Percentiles rank a stretch among this genome's conserved stretches.
phyloP scores from a whole-genome alignment of 2,113 vertebrate genomes.

The Proterorhinus semilunaris region DNA sequence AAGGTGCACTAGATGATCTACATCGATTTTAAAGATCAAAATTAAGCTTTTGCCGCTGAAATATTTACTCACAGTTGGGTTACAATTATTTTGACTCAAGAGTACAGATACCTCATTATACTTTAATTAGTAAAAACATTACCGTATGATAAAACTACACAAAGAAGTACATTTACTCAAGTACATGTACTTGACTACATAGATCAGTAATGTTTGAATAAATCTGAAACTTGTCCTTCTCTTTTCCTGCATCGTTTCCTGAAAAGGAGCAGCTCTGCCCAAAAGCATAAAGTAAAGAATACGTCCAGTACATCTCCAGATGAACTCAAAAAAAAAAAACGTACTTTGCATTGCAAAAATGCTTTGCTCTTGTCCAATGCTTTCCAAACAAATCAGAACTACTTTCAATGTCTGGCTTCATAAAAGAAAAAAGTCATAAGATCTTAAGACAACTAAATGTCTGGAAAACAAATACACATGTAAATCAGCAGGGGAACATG shows the following conservation, averaged over 20 bases:
- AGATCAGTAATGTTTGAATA: no score
- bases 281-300: slow-evolving; percentile 11
- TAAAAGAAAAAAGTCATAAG: slow-evolving; percentile 36
- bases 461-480: slow-evolving; percentile 70
- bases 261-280: not conserved
- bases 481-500: slow-evolving; percentile 48
- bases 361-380: slow-evolving; percentile 32
- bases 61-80: no score
- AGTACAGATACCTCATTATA: no score
- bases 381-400: slow-evolving; percentile 58
- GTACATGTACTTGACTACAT: no score
- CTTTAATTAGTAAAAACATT: no score
- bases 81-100: no score
- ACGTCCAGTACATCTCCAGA: slow-evolving; percentile 38
- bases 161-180: no score
- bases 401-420: slow-evolving; percentile 55
- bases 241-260: no score
- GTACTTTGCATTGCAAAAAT: slow-evolving; percentile 74
- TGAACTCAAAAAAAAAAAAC: slow-evolving; percentile 39
- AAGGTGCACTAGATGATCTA: no score
- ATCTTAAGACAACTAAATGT: slow-evolving; percentile 64
- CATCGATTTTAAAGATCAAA: no score
- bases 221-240: not conserved
- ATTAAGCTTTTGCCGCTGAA: no score
- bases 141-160: no score